phyloP scores from a whole-genome alignment of 2,113 vertebrate species.

The Boulengeromyrus knoepffleri region DNA sequence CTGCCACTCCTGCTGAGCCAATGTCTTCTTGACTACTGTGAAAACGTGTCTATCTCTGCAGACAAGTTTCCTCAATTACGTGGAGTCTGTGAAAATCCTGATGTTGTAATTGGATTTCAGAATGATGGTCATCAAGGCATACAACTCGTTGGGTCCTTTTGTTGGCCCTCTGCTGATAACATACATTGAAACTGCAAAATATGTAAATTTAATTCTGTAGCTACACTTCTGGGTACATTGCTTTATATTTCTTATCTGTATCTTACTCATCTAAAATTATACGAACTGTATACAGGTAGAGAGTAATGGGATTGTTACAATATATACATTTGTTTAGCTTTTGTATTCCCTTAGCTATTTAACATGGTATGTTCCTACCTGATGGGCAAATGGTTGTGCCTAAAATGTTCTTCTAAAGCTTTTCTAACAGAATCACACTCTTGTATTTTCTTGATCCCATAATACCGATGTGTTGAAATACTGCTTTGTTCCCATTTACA shows the following conservation, averaged over 20 bases:
- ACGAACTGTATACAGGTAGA: not conserved
- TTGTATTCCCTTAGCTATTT: not conserved
- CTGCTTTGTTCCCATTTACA: not conserved
- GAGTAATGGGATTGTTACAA: not conserved
- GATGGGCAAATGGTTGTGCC: not conserved
- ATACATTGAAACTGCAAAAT: not conserved
- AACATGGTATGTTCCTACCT: not conserved
- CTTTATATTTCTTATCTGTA: not conserved
- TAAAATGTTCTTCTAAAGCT: not conserved
- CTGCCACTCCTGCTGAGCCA: not conserved
- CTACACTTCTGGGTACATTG: not conserved
- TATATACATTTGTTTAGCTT: not conserved
- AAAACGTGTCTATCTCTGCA: not conserved
- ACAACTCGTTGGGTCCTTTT: not conserved
- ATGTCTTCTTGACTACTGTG: not conserved
- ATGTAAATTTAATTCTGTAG: not conserved
- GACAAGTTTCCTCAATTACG: not conserved
- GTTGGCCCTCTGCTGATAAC: not conserved
- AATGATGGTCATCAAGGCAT: not conserved
- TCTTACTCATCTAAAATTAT: not conserved
- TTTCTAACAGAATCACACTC: not conserved
- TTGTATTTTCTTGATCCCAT: not conserved
- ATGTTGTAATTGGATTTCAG: not conserved
- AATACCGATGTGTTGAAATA: not conserved
- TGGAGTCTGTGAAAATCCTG: not conserved